Evolutionary conservation across 2,888 invertebrate genomes (phyloP).

Genomic region (Hipparchia sbordonii): DNA sequence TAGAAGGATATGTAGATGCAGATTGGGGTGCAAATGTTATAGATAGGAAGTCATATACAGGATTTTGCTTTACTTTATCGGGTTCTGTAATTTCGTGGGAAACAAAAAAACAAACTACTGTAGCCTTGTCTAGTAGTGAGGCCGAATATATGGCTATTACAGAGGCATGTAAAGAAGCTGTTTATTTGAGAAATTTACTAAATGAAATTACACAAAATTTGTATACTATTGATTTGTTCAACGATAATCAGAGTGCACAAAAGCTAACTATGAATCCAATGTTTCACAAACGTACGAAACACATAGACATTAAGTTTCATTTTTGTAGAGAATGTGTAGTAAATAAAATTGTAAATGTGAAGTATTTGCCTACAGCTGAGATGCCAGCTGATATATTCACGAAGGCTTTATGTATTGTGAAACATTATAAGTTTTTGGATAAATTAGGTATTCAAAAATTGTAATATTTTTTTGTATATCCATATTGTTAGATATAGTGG

Average conservation of each 20-base stretch:
- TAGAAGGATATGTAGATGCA: conserved; percentile 40
- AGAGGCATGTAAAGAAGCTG: conserved; percentile 37
- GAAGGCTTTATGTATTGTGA: conserved; percentile 2
- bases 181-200: conserved; percentile 22
- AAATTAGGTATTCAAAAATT: background rate
- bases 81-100: conserved; percentile 1
- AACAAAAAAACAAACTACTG: background rate
- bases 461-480: background rate
- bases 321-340: conserved; percentile 15
- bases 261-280: conserved; percentile 22
- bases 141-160: conserved; percentile 24
- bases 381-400: conserved; percentile 28
- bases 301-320: conserved; percentile 7
- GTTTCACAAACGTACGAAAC: conserved; percentile 22
- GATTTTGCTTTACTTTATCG: conserved; percentile 35
- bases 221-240: conserved; percentile 3
- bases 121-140: background rate
- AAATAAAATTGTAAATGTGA: conserved; percentile 18
- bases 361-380: conserved; percentile 18
- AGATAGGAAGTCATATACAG: conserved; percentile 40
- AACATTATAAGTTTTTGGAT: conserved; percentile 21
- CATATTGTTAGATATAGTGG: too few relatives aligned
- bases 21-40: conserved; percentile 36
- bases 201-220: conserved; percentile 12
- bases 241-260: conserved; percentile 15